phyloP scores from a whole-genome alignment of 2,888 invertebrate genomes.

The Ceriagrion tenellum region DNA sequence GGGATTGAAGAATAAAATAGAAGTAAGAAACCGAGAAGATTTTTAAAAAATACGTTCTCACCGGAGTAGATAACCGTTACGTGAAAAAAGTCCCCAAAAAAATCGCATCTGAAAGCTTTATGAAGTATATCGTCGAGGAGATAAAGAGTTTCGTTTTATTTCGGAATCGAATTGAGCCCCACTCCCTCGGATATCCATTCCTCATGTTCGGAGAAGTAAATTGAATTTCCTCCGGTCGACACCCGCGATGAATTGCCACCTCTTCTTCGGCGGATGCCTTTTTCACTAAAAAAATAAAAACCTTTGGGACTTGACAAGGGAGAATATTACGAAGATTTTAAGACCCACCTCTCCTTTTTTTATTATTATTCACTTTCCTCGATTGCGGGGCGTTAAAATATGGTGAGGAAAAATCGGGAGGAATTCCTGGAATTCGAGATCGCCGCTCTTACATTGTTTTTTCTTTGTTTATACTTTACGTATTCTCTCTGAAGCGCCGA shows the following conservation, averaged over 20 bases:
- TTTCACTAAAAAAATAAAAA: not conserved
- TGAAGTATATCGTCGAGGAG: not conserved
- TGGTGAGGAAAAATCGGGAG: not conserved
- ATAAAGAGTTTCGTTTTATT: not conserved
- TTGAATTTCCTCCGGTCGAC: not conserved
- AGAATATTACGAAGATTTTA: conserved; percentile 3
- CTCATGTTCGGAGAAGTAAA: not conserved
- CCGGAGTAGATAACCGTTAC: too few species aligned
- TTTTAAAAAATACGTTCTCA: too few species aligned
- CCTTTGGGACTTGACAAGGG: not conserved
- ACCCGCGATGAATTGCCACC: not conserved
- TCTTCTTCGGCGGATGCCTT: not conserved
- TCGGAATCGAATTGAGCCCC: not conserved
- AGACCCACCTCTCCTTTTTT: not conserved
- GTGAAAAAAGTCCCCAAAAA: not conserved
- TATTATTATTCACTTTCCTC: not conserved
- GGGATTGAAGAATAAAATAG: too few species aligned
- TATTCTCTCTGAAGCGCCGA: not conserved
- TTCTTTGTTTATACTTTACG: too few species aligned
- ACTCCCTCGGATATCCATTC: not conserved
- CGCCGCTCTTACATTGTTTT: not conserved
- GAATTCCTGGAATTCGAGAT: not conserved
- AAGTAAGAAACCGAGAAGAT: too few species aligned
- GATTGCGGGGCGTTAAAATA: not conserved
- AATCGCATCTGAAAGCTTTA: not conserved